phyloP scores from a whole-genome alignment of 2,113 vertebrate genomes.

The Tragelaphus strepsiceros region DNA sequence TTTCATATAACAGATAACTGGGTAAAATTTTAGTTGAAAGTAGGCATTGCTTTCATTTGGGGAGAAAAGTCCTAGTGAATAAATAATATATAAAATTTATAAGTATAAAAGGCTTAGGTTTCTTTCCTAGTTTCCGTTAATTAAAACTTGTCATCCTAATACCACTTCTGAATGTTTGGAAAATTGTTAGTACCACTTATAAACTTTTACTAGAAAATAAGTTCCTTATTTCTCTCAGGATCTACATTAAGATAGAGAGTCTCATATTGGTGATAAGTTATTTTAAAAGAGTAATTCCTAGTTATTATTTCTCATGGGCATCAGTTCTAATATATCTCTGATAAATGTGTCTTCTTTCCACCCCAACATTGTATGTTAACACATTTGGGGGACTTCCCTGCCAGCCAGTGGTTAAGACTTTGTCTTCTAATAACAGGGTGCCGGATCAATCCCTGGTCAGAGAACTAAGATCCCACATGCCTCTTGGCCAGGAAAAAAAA shows the following conservation, averaged over 20 bases:
- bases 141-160: not conserved
- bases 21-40: constrained; percentile 19
- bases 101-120: not conserved
- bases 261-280: constrained; percentile 29
- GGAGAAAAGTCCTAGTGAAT: not conserved
- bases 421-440: not conserved
- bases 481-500: not conserved
- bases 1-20: not conserved
- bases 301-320: not conserved
- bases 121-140: not conserved
- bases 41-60: constrained; percentile 3
- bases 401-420: not conserved
- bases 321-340: not conserved
- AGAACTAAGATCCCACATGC: not conserved
- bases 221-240: not conserved
- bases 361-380: not conserved
- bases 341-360: not conserved
- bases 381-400: not conserved
- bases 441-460: not conserved
- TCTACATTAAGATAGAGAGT: not conserved
- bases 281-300: not conserved
- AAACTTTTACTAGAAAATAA: constrained; percentile 19
- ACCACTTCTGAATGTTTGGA: not conserved
- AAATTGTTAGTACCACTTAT: not conserved
- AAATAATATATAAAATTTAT: constrained; percentile 20